Conservation (phyloP, 2,797 vertebrate species). For the Lepus townsendii region DNA sequence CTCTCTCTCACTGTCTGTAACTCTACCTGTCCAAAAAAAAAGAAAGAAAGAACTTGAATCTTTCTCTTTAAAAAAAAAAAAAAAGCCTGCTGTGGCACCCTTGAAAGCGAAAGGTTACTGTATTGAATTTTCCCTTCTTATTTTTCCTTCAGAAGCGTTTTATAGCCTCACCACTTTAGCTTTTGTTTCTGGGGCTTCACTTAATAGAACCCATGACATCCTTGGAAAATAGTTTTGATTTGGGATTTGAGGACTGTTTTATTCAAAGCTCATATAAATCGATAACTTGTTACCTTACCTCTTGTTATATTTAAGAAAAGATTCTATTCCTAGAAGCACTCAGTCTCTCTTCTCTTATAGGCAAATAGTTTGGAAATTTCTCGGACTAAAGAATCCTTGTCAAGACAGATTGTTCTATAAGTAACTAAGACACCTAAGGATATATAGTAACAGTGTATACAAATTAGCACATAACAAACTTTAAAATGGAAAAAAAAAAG, state of each 20-base stretch:
- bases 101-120: constrained; percentile 6
- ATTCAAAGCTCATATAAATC: constrained; percentile 33
- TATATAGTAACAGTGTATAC: neutral
- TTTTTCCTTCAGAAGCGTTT: constrained; percentile 49
- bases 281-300: constrained; percentile 46
- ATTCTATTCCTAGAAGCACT: constrained; percentile 17
- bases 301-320: constrained; percentile 30
- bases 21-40: too few species aligned
- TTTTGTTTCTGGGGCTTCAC: constrained; percentile 49
- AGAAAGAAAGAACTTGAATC: too few species aligned
- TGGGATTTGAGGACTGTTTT: constrained; percentile 38
- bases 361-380: constrained; percentile 55
- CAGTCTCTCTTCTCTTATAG: neutral
- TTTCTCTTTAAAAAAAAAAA: too few species aligned
- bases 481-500: constrained; percentile 49
- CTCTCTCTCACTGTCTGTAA: too few species aligned
- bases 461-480: constrained; percentile 47
- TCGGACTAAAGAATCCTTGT: constrained; percentile 40
- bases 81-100: neutral
- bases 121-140: constrained; percentile 22
- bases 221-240: constrained; percentile 40
- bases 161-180: neutral
- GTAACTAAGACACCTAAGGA: neutral
- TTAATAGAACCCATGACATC: constrained; percentile 39
- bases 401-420: constrained; percentile 41